phyloP scores from a whole-genome alignment of 2,113 vertebrate genomes.

The Archocentrus centrarchus region DNA sequence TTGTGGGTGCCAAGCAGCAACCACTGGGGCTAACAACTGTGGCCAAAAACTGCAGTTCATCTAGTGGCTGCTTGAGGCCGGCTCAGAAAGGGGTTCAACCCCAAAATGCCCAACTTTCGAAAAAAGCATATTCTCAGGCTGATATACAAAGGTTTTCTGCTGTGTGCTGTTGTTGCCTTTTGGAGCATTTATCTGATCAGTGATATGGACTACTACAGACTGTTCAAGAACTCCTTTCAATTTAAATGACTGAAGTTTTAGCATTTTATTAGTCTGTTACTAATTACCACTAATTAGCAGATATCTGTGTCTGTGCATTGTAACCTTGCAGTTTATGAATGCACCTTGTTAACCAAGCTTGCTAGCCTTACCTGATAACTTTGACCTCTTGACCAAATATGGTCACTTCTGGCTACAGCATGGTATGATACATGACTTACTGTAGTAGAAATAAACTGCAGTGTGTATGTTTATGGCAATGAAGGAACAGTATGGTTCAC shows the following conservation, averaged over 20 bases:
- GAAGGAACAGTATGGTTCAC: background rate
- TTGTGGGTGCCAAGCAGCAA: background rate
- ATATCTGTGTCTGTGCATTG: background rate
- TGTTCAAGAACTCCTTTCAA: background rate
- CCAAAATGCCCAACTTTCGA: background rate
- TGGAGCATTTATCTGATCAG: background rate
- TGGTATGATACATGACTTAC: background rate
- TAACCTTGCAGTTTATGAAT: background rate
- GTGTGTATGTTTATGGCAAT: background rate
- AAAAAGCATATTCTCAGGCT: too few species aligned
- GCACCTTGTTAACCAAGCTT: background rate
- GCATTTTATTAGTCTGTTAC: background rate
- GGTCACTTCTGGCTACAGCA: background rate
- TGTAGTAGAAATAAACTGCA: background rate
- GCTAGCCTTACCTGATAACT: too few species aligned
- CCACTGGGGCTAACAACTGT: background rate
- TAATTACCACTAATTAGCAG: background rate
- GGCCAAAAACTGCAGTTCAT: background rate
- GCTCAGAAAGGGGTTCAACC: background rate
- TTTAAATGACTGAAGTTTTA: background rate
- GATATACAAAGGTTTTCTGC: too few species aligned
- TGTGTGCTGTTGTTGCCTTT: background rate
- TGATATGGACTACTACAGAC: background rate
- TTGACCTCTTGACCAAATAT: too few species aligned
- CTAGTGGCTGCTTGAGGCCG: background rate